Percentiles rank a stretch among this genome's conserved stretches.
These are phyloP conservation scores for Apocrypta bakeri DNA, from an alignment of 1,140 invertebrate genomes.

Conservation along the genomic window DNA sequence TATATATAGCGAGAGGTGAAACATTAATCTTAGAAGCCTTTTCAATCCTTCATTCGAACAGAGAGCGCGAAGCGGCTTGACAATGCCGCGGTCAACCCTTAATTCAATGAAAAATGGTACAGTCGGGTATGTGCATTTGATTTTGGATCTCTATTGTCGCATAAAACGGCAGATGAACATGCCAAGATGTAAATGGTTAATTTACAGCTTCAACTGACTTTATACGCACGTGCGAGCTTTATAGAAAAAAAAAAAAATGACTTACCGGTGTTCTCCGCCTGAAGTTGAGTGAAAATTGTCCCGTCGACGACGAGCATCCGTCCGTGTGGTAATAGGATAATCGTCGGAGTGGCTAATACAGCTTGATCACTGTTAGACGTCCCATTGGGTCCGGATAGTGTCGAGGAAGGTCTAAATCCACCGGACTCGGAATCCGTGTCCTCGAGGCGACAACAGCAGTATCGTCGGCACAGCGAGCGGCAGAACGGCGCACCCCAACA, in stretches of 20 bases:
- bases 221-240: too few relatives aligned
- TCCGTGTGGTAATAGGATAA: slow-evolving; percentile 77
- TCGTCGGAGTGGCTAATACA: slow-evolving; percentile 74
- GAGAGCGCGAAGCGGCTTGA: not conserved
- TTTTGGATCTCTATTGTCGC: not conserved
- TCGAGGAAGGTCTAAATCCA: not conserved
- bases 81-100: not conserved
- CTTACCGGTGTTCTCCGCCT: slow-evolving; percentile 68
- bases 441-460: slow-evolving; percentile 69
- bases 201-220: too few relatives aligned
- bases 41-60: not conserved
- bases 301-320: slow-evolving; percentile 77
- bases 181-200: too few relatives aligned
- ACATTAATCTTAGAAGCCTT: not conserved
- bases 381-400: not conserved
- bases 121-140: not conserved
- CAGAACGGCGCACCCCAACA: slow-evolving; percentile 78
- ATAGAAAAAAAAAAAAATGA: not conserved
- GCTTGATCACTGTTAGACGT: slow-evolving; percentile 32
- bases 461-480: slow-evolving; percentile 71
- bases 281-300: slow-evolving; percentile 74
- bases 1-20: not conserved
- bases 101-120: not conserved
- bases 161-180: too few relatives aligned
- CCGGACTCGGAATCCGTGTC: slow-evolving; percentile 38